Evolutionary conservation across 2,888 invertebrate species (phyloP), one percentile per base, ranked within the genome.

Genomic region (Calephelis perditalis): DNA sequence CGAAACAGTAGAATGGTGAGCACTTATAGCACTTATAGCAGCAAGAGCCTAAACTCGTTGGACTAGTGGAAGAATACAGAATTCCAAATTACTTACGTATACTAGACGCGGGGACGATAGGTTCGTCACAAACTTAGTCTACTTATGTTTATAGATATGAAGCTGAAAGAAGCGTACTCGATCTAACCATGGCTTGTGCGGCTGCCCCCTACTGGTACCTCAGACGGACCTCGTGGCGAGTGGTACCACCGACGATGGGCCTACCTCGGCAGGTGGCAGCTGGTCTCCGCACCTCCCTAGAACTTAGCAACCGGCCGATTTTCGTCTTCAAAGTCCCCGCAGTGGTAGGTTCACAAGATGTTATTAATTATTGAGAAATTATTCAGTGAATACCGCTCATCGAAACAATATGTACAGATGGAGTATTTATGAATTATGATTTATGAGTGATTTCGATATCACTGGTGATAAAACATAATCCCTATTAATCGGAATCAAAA

Each of bases 161-260:
- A 59, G 61, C 68, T 4, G 81, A 77, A 57, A 75, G 68, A 57
- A 76, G 65, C 68, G 79, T 79, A 77, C 62, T 80, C n/a, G 78
- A 84, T 45, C 68, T 86, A 58, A 78, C 79, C 57, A 67, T 84
- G 9, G 75, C 80, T 1, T 81, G 77, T 66, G 67, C 79, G 11
- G 78, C 82, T n/a, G 76, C 79, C 59, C 81, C 79, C 54, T 79
- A 82, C 46, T 88, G 89, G 88, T 88, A 87, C 64, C 68, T 86
- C 54, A 78, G 89, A 7, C 81, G 87, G 5, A 88, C 81, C 0
- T 79, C 86, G 3, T 88, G 88, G 89, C 83, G 88, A 9, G 79
- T 79, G 65, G 70, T 72, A 43, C 76, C 78, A 0, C 75, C 79
- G 0, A 63, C 78, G 15, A 73, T 77, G 73, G 78, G 77, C 2